A percentile compares a stretch with the other conserved stretches of the same genome.
These are phyloP conservation scores for Aptenodytes patagonicus DNA, from an alignment of 2,113 vertebrate species.

Conservation along the genomic window DNA sequence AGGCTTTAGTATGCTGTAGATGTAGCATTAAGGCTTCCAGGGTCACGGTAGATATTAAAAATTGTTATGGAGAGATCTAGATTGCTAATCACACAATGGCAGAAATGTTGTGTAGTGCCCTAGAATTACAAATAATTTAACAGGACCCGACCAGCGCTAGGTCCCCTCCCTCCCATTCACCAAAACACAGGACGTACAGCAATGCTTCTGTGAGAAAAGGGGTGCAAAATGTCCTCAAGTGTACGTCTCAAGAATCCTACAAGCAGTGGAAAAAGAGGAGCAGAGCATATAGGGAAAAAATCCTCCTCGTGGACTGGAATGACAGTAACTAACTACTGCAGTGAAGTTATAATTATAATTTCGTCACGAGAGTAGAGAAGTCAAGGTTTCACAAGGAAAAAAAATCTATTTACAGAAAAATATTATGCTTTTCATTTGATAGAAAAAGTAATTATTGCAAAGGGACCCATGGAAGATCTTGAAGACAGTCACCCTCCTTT, in stretches of 20 bases:
- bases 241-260: background rate
- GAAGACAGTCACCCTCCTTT: slow-evolving; percentile 76
- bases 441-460: slow-evolving; percentile 80
- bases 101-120: slow-evolving; percentile 26
- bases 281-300: background rate
- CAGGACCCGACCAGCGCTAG: background rate
- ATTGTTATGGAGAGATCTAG: slow-evolving; percentile 67
- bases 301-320: background rate
- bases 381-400: slow-evolving; percentile 68
- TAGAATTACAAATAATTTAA: slow-evolving; percentile 67
- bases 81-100: slow-evolving; percentile 66
- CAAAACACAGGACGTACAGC: background rate
- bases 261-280: slow-evolving; percentile 19
- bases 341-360: slow-evolving; percentile 74
- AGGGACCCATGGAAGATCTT: slow-evolving; percentile 74
- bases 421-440: slow-evolving; percentile 80
- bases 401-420: slow-evolving; percentile 77
- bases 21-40: slow-evolving; percentile 48
- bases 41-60: slow-evolving; percentile 78
- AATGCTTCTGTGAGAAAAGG: background rate
- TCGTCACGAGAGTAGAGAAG: slow-evolving; percentile 56
- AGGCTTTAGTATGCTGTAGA: slow-evolving; percentile 69
- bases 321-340: slow-evolving; percentile 41
- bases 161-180: background rate
- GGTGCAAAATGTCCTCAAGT: slow-evolving; percentile 5